These are phyloP conservation scores for Procavia capensis DNA, from an alignment of 2,113 vertebrate genomes.

Conservation along the genomic window DNA sequence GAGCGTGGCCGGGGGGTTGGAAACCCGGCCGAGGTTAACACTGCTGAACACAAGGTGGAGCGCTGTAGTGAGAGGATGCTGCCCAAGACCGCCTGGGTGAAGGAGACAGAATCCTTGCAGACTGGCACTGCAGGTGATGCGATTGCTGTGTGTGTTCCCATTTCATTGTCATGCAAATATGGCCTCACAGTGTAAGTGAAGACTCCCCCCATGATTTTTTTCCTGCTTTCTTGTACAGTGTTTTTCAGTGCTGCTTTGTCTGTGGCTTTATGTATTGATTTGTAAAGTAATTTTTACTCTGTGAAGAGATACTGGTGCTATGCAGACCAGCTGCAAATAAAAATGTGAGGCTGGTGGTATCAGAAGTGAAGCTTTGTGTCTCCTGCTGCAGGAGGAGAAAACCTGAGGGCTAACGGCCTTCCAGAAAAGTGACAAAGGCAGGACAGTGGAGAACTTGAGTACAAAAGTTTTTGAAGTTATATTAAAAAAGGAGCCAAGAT, in stretches of 20 bases:
- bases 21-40: slow-evolving; percentile 56
- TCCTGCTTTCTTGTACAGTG: background rate
- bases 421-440: background rate
- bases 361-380: background rate
- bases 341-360: background rate
- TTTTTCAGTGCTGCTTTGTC: slow-evolving; percentile 3
- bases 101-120: slow-evolving; percentile 31
- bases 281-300: slow-evolving; percentile 31
- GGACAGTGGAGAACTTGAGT: background rate
- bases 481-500: background rate
- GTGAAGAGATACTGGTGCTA: background rate
- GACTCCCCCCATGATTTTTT: background rate
- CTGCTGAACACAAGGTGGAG: slow-evolving; percentile 83
- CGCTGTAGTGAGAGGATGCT: slow-evolving; percentile 83
- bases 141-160: background rate
- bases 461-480: background rate
- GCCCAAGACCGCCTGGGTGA: slow-evolving; percentile 75
- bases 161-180: background rate
- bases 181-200: slow-evolving; percentile 1
- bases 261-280: background rate
- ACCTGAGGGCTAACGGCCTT: background rate
- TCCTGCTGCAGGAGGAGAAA: slow-evolving; percentile 17
- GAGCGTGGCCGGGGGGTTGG: slow-evolving; percentile 72
- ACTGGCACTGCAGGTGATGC: slow-evolving; percentile 76
- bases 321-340: slow-evolving; percentile 10